Percentiles rank a stretch among this genome's conserved stretches.
These are phyloP conservation scores for Recurvirostra avosetta DNA, from an alignment of 2,113 vertebrate species.

Conservation along the genomic window DNA sequence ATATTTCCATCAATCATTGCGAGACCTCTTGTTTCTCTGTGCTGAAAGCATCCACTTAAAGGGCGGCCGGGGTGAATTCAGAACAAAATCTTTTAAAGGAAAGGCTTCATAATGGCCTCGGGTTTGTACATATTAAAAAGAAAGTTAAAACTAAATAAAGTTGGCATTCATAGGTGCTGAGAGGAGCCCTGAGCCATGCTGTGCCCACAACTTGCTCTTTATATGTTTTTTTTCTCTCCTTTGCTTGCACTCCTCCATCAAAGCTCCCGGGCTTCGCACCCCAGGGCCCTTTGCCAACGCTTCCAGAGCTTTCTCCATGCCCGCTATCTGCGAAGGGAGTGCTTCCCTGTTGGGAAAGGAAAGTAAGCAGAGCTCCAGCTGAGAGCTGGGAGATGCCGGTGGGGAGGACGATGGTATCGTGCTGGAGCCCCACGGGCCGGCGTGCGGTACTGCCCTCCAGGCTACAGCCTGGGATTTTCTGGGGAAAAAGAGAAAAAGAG, in stretches of 20 bases:
- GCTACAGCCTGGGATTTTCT: not conserved
- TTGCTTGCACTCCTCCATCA: not conserved
- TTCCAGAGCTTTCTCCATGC: not conserved
- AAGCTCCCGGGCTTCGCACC: not conserved
- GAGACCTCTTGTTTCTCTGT: not conserved
- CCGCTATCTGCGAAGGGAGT: not conserved
- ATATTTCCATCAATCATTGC: not conserved
- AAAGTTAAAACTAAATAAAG: not conserved
- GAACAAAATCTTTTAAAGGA: not conserved
- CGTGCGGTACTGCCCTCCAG: not conserved
- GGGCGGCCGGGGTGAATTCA: not conserved
- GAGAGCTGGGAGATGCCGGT: not conserved
- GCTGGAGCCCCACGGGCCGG: fast-evolving
- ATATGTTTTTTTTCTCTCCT: not conserved
- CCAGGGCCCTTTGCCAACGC: not conserved
- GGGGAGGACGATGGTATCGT: not conserved
- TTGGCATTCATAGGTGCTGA: fast-evolving
- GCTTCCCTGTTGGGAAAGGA: not conserved
- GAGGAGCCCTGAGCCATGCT: not conserved
- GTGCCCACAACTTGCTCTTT: not conserved
- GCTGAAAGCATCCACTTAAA: not conserved
- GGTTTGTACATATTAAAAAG: not conserved
- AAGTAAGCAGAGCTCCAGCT: not conserved
- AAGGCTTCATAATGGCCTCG: not conserved
- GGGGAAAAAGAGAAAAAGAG: not conserved